Conservation (phyloP, 2,888 invertebrate species). For the Scaptomyza polygonia region DNA sequence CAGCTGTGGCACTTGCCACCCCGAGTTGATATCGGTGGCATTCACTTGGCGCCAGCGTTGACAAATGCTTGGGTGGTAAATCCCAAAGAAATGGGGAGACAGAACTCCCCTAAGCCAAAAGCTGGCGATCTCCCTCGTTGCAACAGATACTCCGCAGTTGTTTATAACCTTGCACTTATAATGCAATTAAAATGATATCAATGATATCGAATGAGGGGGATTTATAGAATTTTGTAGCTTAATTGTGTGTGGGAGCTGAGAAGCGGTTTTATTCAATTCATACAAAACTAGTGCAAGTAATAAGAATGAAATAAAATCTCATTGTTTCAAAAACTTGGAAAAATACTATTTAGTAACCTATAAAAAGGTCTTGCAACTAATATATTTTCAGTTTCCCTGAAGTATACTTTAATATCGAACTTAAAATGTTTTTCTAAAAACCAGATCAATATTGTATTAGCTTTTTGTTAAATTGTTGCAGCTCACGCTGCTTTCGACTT, state of each 20-base stretch:
- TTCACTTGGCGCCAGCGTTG: slow-evolving; percentile 73
- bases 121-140: slow-evolving; percentile 24
- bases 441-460: slow-evolving; percentile 26
- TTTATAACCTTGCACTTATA: slow-evolving; percentile 55
- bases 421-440: slow-evolving; percentile 5
- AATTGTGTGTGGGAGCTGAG: neutral
- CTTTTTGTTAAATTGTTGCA: neutral
- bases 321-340: no score
- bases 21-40: slow-evolving; percentile 21
- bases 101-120: slow-evolving; percentile 16
- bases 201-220: slow-evolving; percentile 31
- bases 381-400: no score
- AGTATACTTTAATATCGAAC: no score
- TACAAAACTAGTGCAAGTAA: no score
- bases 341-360: no score
- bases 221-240: slow-evolving; percentile 11
- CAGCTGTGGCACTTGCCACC: slow-evolving; percentile 53
- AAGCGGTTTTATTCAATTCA: no score
- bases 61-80: slow-evolving; percentile 75
- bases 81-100: slow-evolving; percentile 21
- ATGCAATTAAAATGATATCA: slow-evolving; percentile 65
- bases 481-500: slow-evolving; percentile 53
- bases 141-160: slow-evolving; percentile 37
- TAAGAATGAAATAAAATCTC: no score
- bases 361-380: no score